Percentiles rank a stretch among this genome's conserved stretches.
phyloP scores from a whole-genome alignment of 2,113 vertebrate genomes.

The Mustela nigripes region DNA sequence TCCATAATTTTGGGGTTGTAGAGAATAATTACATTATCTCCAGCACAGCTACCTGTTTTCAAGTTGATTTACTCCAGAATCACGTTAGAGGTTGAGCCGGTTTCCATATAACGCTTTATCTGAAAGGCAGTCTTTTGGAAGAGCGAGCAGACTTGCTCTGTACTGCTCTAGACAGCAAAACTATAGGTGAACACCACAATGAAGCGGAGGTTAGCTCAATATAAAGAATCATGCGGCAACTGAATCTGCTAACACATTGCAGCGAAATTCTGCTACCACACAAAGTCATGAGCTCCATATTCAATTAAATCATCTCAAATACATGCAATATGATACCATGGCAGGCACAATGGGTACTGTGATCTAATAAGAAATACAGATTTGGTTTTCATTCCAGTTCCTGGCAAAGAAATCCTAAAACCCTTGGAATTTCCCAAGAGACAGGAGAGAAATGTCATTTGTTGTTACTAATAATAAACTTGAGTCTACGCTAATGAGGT shows the following conservation, averaged over 20 bases:
- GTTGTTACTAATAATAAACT: not conserved
- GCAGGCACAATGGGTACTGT: not conserved
- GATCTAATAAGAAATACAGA: not conserved
- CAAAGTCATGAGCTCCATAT: not conserved
- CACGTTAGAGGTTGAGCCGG: not conserved
- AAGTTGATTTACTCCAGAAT: conserved; percentile 8
- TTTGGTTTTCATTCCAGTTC: not conserved
- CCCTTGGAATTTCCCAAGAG: not conserved
- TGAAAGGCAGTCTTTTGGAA: not conserved
- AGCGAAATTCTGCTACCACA: not conserved
- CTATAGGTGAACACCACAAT: not conserved
- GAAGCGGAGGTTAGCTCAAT: not conserved
- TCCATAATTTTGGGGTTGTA: not conserved
- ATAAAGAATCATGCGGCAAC: not conserved
- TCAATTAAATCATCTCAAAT: conserved; percentile 13
- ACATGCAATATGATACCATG: not conserved
- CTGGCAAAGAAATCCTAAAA: not conserved
- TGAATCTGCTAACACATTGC: not conserved
- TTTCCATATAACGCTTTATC: not conserved
- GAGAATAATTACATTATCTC: not conserved
- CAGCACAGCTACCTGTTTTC: not conserved
- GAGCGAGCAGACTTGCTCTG: not conserved
- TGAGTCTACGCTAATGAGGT: not conserved
- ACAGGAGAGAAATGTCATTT: not conserved
- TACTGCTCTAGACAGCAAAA: not conserved